Evolutionary conservation across 2,888 invertebrate species (phyloP).

Genomic region (Agelastica alni): DNA sequence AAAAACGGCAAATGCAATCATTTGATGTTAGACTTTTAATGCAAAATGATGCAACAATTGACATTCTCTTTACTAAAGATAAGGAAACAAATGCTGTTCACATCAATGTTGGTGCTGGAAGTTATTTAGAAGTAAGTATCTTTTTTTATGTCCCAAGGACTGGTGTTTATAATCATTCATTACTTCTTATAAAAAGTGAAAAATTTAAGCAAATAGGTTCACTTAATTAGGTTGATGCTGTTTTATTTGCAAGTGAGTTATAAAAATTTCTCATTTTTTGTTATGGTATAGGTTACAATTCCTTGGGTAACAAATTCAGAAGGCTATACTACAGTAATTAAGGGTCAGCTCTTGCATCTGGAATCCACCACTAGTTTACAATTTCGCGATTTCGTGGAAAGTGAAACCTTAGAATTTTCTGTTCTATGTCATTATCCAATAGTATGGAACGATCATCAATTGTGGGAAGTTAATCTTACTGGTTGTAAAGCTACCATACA

Average conservation of each 20-base stretch:
- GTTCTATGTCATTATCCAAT: conserved; percentile 88
- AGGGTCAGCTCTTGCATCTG: conserved; percentile 90
- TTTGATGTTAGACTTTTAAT: conserved; percentile 92
- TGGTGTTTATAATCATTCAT: too few relatives aligned
- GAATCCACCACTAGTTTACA: conserved; percentile 94
- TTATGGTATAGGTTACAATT: conserved; percentile 67
- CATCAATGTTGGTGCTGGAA: conserved; percentile 92
- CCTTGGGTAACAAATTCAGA: conserved; percentile 90
- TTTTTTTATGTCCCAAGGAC: too few relatives aligned
- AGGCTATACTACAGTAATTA: conserved; percentile 82
- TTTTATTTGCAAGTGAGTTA: too few relatives aligned
- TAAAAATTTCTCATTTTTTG: too few relatives aligned
- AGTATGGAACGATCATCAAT: conserved; percentile 95
- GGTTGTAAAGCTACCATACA: conserved; percentile 93
- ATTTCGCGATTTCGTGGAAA: conserved; percentile 89
- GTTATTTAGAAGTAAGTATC: conserved; percentile 77
- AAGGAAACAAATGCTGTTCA: conserved; percentile 96
- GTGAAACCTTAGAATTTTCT: conserved; percentile 93
- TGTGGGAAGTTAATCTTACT: conserved; percentile 89
- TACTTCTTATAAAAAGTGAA: too few relatives aligned
- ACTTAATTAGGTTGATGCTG: too few relatives aligned
- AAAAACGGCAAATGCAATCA: conserved; percentile 83
- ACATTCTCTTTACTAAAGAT: conserved; percentile 94
- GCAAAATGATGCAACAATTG: conserved; percentile 90
- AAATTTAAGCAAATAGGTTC: too few relatives aligned